phyloP scores from a whole-genome alignment of 92 coral and sea anemone genomes.

The Montipora capitata region DNA sequence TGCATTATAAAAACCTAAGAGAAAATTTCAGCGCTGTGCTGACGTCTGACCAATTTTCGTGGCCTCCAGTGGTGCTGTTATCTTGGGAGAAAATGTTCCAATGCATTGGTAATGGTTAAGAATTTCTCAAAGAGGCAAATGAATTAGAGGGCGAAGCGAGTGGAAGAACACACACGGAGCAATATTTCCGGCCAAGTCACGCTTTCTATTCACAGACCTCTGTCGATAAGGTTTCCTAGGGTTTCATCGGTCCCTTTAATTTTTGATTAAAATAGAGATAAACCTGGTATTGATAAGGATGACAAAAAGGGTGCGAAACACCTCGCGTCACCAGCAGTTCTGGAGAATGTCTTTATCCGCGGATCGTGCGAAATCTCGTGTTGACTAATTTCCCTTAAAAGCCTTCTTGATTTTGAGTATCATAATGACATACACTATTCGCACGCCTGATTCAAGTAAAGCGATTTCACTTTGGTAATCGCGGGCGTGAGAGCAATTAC shows the following conservation, averaged over 20 bases:
- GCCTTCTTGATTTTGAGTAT: constrained; percentile 69
- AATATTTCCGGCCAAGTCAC: constrained; percentile 49
- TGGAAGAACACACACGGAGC: constrained; percentile 39
- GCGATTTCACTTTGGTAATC: background rate
- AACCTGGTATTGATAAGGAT: constrained; percentile 67
- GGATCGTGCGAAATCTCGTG: constrained; percentile 40
- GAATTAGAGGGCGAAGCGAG: no score
- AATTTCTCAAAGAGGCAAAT: no score
- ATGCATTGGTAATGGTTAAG: no score
- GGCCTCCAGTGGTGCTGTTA: background rate
- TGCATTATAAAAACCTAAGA: constrained; percentile 85
- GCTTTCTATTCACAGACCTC: constrained; percentile 40
- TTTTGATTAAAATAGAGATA: constrained; percentile 34
- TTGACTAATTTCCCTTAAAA: constrained; percentile 51
- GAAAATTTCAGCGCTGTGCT: constrained; percentile 61
- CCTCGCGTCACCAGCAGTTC: background rate
- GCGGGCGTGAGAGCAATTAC: background rate
- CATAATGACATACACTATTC: constrained; percentile 75
- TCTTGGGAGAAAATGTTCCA: background rate
- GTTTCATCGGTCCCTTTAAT: constrained; percentile 67
- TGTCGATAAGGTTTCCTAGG: constrained; percentile 40
- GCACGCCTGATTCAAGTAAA: constrained; percentile 5
- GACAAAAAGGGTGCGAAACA: background rate
- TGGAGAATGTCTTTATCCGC: constrained; percentile 33
- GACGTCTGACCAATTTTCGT: constrained; percentile 6